Base-by-base conservation (phyloP, 2,113 vertebrate genomes). In the Sprattus sprattus region DNA sequence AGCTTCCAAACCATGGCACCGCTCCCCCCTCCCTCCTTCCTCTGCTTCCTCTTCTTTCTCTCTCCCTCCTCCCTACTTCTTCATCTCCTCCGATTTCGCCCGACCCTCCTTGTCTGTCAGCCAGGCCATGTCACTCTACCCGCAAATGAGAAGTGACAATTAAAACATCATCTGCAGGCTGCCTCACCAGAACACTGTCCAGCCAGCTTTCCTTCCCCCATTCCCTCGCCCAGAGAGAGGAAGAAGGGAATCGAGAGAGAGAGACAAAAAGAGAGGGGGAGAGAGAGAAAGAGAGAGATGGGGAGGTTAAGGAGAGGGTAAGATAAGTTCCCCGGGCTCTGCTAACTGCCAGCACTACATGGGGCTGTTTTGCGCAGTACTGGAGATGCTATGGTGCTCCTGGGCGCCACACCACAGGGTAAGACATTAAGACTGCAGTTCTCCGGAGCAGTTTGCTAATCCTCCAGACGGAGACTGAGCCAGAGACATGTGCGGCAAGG, bases 81-180 rank as follows among this genome's bases (percentile, higher is more conserved):
- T 92, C 88, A 89, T 93, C 91, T 91, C 91, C 88, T 92, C 90
- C 89, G 88, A 93, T 93, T 92, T 90, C 84, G 81, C 86, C 86
- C 84, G 81, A 83, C 82, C 57, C 86, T 88, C 89, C 88, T 87
- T 87, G 90, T 88, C 90, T 83, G 82, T 82, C 54, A 57, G 49
- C 85, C 87, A 81, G 5, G 90, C 89, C 92, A 94, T 92, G 91
- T 93, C 92, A 92, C 84, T 87, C 75, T 89, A 88, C 45, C 87
- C 82, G 89, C 89, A 93, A 95, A 94, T 90, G 85, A 92, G 91
- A 94, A 93, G 92, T 94, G 94, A 95, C 94, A 93, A 94, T 94
- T 92, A 92, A 93, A 93, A 90, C 91, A 91, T 93, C 88, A 89
- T 92, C 92, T 93, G 85, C 52, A n/a, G 90, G 93, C 90, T 85